Evolutionary conservation across 2,888 invertebrate genomes (phyloP), one percentile per base, ranked within the genome.

Genomic region (Drosophila maculinotata): DNA sequence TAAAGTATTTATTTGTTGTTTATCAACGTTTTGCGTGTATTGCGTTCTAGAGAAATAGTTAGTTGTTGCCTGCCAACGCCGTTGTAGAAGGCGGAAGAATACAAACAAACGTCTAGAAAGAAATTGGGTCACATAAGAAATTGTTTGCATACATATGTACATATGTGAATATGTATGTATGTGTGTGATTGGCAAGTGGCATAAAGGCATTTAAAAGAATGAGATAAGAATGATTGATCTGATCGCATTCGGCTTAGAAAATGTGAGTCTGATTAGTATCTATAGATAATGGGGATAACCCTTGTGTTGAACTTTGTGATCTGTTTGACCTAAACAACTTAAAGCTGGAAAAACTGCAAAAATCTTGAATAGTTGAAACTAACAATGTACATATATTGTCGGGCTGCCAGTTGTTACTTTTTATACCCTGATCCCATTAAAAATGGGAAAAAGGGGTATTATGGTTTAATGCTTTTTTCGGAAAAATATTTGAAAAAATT

Each of bases 1-100:
- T 41, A 65, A 47, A 45, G 36, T 48, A 48, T 49, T 62, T 53
- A 38, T 72, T 74, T 73, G 73, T 74, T 74, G 73, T 74, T 74
- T 74, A 74, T 62, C 57, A 74, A 41, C 42, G 49, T 26, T 33
- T 26, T 12, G 23, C n/a, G 14, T 36, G 15, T 60, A 58, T 53
- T 64, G 63, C 63, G 63, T 62, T 53, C 30, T 63, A 47, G 20
- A 31, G 6, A 45, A 64, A 53, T 63, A 64, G 52, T 62, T 64
- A n/a, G 39, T 31, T 52, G 59, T 14, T n/a, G 25, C 23, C 20
- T 20, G 41, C 31, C 53, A 36, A 17, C 38, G 14, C 9, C 26
- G 12, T 51, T 58, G 12, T 36, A 26, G 10, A 39, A 56, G 52
- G 39, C 53, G 69, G 54, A 66, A 71, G 72, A 52, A 36, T 45